Evolutionary conservation across 2,888 invertebrate species (phyloP).

Genomic region (Perizoma flavofasciatum): DNA sequence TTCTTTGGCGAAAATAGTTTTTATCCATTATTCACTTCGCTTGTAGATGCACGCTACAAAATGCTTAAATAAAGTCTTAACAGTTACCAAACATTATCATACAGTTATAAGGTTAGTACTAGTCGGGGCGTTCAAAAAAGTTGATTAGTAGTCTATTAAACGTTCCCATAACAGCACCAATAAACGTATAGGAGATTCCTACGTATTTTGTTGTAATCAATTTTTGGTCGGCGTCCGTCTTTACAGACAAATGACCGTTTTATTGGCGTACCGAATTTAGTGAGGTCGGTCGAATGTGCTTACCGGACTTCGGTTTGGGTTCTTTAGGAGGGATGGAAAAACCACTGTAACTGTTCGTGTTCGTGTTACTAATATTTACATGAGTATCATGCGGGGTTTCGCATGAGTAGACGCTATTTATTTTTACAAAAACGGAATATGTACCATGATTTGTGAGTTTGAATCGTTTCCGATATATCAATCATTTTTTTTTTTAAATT

Average conservation of each 20-base stretch:
- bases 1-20: no score
- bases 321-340: constrained; percentile 26
- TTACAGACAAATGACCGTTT: constrained; percentile 73
- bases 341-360: neutral
- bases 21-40: no score
- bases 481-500: no score
- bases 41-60: no score
- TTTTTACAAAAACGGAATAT: no score
- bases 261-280: constrained; percentile 81
- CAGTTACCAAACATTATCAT: constrained; percentile 2
- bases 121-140: constrained; percentile 29
- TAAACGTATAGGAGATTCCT: constrained; percentile 80
- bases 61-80: neutral
- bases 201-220: constrained; percentile 82
- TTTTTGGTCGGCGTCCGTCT: constrained; percentile 80
- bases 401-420: no score
- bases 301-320: constrained; percentile 54
- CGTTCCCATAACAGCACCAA: constrained; percentile 77
- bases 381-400: no score
- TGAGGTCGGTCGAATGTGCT: constrained; percentile 69
- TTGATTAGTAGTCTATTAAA: constrained; percentile 81
- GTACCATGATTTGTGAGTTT: no score
- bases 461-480: no score
- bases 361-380: no score
- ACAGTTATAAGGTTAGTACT: constrained; percentile 10